Conservation (phyloP, 2,797 vertebrate genomes). For the Sebastes matsubarae region DNA sequence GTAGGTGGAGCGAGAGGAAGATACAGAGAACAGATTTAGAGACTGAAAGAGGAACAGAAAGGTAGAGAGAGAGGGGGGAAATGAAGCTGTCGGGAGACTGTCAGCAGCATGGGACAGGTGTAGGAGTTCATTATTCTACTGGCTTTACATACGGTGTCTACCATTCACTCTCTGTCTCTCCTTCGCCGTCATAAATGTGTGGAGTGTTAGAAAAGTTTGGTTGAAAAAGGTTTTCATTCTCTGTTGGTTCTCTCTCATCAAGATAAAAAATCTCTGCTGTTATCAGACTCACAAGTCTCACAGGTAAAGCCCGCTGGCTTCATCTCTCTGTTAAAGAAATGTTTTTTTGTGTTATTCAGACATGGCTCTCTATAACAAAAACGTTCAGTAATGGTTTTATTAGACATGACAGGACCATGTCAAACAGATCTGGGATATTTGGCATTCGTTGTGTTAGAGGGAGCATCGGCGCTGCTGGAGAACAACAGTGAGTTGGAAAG, state of each 20-base stretch:
- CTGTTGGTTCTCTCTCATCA: neutral
- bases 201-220: neutral
- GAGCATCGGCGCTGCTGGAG: neutral
- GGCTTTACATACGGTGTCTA: slow-evolving; percentile 5
- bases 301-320: neutral
- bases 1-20: slow-evolving; percentile 9
- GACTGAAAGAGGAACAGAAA: slow-evolving; percentile 34
- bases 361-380: neutral
- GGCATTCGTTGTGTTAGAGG: neutral
- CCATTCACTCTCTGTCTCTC: neutral
- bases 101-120: slow-evolving; percentile 35
- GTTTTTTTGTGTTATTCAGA: neutral
- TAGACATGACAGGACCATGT: neutral
- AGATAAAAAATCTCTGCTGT: neutral
- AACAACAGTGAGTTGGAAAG: neutral
- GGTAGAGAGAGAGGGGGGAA: slow-evolving; percentile 20
- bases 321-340: neutral
- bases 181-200: neutral
- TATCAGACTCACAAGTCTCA: neutral
- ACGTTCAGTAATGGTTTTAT: neutral
- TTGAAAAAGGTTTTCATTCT: neutral
- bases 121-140: slow-evolving; percentile 42
- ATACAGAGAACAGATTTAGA: slow-evolving; percentile 32
- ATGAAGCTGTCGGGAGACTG: slow-evolving; percentile 28
- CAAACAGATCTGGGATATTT: neutral